These are phyloP conservation scores for Aphrophora alni DNA, from an alignment of 2,888 invertebrate genomes.

Conservation along the genomic window DNA sequence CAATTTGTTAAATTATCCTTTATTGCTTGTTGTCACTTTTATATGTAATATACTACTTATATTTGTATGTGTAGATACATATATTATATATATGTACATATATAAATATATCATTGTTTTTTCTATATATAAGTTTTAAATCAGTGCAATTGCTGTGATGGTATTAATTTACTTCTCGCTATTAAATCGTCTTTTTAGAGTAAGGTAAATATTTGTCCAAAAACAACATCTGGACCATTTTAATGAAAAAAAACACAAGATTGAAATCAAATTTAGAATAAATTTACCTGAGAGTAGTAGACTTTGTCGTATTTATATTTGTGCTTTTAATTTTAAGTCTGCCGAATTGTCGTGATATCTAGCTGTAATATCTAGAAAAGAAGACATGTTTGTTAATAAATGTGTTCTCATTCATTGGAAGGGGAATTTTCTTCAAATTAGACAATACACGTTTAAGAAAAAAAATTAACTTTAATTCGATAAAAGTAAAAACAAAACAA, in stretches of 20 bases:
- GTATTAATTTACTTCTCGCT: not conserved
- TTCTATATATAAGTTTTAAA: not conserved
- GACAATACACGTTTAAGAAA: not conserved
- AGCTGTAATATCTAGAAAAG: not conserved
- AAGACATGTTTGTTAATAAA: not conserved
- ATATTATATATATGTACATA: not conserved
- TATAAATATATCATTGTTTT: not conserved
- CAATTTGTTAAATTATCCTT: not conserved
- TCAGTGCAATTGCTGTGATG: not conserved
- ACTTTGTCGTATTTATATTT: not conserved
- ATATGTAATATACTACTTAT: not conserved
- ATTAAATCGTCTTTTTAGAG: not conserved
- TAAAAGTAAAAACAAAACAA: too few species aligned
- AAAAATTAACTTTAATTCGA: not conserved
- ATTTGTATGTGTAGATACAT: not conserved
- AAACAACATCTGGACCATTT: not conserved
- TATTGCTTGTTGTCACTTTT: not conserved
- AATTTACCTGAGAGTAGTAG: not conserved
- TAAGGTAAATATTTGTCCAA: not conserved
- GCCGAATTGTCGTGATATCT: not conserved
- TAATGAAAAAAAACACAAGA: not conserved
- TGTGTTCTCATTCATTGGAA: not conserved
- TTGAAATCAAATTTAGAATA: not conserved
- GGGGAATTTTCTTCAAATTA: not conserved
- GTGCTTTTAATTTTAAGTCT: not conserved